Evolutionary conservation across 2,797 vertebrate genomes (phyloP).

Genomic region (Aulostomus chinensis): DNA sequence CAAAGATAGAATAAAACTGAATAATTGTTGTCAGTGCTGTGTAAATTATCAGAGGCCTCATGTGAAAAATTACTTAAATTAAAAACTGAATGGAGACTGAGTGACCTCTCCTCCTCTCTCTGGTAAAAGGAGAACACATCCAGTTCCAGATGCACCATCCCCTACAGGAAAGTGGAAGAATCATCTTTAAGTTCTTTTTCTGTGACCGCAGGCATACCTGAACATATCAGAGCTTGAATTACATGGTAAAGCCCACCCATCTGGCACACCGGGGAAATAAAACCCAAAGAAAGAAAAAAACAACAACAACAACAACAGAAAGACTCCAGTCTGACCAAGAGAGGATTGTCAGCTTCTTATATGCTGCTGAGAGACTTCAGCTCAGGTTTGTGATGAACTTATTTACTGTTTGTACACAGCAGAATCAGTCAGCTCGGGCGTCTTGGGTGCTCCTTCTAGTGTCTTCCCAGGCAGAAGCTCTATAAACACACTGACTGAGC

Average conservation of each 20-base stretch:
- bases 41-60: background rate
- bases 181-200: too few species aligned
- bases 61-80: background rate
- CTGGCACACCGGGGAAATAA: background rate
- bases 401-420: conserved; percentile 39
- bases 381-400: conserved; percentile 24
- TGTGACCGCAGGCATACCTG: background rate
- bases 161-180: too few species aligned
- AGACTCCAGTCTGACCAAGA: too few species aligned
- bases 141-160: too few species aligned
- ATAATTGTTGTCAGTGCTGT: background rate
- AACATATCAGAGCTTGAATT: conserved; percentile 7
- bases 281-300: background rate
- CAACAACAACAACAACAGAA: too few species aligned
- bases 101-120: background rate
- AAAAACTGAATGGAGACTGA: background rate
- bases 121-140: too few species aligned
- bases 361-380: conserved; percentile 23
- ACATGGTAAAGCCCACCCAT: too few species aligned
- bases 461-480: conserved; percentile 70
- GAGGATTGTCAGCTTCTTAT: too few species aligned
- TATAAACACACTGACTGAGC: conserved; percentile 62
- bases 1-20: conserved; percentile 6
- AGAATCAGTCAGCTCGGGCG: conserved; percentile 55
- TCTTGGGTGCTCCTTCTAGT: conserved; percentile 58